Base-by-base conservation (phyloP, 1,140 invertebrate genomes). In the Hylaeus volcanicus region DNA sequence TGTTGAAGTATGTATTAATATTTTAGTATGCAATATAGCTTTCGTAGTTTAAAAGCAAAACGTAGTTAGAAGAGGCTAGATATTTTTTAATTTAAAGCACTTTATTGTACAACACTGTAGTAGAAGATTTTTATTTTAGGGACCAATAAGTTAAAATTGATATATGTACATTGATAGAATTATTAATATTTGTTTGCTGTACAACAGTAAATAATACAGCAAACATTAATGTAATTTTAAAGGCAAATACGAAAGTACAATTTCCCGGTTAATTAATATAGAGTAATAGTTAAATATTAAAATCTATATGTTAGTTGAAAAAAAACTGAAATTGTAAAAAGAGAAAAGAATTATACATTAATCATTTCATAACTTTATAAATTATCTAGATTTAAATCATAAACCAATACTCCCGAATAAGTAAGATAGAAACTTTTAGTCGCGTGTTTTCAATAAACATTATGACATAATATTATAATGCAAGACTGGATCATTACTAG, bases 21-120 rank as follows among this genome's bases (percentile, higher is more conserved):
- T 85, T 86, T 75, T 89, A 74, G 84, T 88, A 88, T 89, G 89
- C 89, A 92, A 91, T 93, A 92, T 91, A 90, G 83, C 85, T 90
- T 90, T 89, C 65, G 76, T 88, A 89, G 88, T 73, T 76, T 90
- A 91, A 87, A 77, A 71, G 26, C 88, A 86, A 88, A 86, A 63
- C 84, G 87, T 89, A 91, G 79, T 90, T 92, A 92, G 89, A 90
- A 93, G 92, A 93, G 92, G 91, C 92, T 92, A 91, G 89, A 91
- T 91, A 91, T 88, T 88, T 89, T 88, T 87, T 91, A 90, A 92
- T 84, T 89, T 88, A 89, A 91, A 90, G 88, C 90, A 91, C 88
- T 87, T 90, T 89, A 92, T 92, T 90, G 89, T 92, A 92, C 85
- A 92, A 91, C 88, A 90, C 74, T 87, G 86, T 84, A 87, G 86